Evolutionary conservation across 2,797 vertebrate species (phyloP), one percentile per base, ranked within the genome.

Genomic region (Pteronotus mesoamericanus): DNA sequence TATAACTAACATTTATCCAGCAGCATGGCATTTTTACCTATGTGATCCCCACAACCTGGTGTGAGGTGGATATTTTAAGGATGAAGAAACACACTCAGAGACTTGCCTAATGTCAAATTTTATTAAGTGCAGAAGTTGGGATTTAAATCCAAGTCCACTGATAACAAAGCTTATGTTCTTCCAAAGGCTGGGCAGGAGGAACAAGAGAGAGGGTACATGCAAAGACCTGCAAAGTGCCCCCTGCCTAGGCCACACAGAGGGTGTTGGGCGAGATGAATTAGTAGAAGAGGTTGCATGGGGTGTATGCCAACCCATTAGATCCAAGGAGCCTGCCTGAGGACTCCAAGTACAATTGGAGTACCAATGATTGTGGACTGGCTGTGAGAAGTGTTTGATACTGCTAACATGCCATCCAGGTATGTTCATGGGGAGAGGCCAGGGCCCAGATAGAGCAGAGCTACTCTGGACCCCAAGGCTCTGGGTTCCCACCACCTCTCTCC

Each of bases 31-130:
- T 15, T 37, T 42, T 80, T 48, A 48, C 53, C 61, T 6, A 1
- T 2, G 0, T 3, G 7, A 29, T 34, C 9, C 22, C 26, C 53
- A 53, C 16, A 46, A 59, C 61, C 46, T 26, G 57, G 66, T 22
- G 19, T 26, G 29, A 78, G 24, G 82, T 48, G 51, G 42, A 12
- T 10, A 39, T 90, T 87, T 91, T 46, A 21, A 75, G 86, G 61
- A 22, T 51, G 66, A 96, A 96, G 71, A 97, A 72, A 79, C 9
- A 48, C 69, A 24, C 66, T 89, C 34, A n/a, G 85, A 89, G 51
- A 57, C 24, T 74, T 66, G 39, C 42, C 57, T 66, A 19, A 75
- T 10, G 71, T 48, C 42, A 42, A 53, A 39, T 72, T 83, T 78
- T 57, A 69, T 59, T 21, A 86, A 71, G 64, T 21, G 61, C 75